These are phyloP conservation scores for Drosophila sp. DNA, from an alignment of 1,140 invertebrate species.

Conservation along the genomic window DNA sequence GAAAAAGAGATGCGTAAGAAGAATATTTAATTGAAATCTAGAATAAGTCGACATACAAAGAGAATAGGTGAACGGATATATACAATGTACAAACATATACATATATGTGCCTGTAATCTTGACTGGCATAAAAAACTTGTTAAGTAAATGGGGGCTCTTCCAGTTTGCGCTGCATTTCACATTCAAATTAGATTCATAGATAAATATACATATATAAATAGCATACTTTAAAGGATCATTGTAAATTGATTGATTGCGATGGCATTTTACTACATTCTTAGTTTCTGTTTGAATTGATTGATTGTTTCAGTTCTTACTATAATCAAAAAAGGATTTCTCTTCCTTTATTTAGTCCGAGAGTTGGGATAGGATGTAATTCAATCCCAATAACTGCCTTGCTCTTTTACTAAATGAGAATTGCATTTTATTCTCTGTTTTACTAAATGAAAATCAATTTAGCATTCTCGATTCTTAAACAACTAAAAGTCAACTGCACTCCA, in stretches of 20 bases:
- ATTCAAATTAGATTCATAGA: background rate
- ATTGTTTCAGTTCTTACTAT: no score
- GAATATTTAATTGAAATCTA: slow-evolving; percentile 7
- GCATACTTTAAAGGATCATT: background rate
- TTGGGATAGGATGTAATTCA: no score
- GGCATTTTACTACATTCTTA: no score
- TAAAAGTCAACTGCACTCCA: no score
- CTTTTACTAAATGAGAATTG: no score
- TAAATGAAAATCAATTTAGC: no score
- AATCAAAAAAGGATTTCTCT: no score
- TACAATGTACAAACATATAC: background rate
- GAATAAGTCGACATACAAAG: background rate
- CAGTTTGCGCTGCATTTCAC: background rate
- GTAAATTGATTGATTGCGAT: background rate
- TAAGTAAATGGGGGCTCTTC: background rate
- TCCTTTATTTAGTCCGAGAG: no score
- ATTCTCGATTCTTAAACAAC: no score
- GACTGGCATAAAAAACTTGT: background rate
- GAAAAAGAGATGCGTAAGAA: background rate
- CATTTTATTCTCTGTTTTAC: no score
- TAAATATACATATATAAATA: background rate
- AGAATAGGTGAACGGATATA: background rate
- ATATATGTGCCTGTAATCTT: background rate
- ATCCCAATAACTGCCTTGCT: no score
- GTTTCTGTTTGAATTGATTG: no score